A percentile compares a stretch with the other conserved stretches of the same genome.
phyloP scores from a whole-genome alignment of 2,113 vertebrate species.

The Vanacampus margaritifer region DNA sequence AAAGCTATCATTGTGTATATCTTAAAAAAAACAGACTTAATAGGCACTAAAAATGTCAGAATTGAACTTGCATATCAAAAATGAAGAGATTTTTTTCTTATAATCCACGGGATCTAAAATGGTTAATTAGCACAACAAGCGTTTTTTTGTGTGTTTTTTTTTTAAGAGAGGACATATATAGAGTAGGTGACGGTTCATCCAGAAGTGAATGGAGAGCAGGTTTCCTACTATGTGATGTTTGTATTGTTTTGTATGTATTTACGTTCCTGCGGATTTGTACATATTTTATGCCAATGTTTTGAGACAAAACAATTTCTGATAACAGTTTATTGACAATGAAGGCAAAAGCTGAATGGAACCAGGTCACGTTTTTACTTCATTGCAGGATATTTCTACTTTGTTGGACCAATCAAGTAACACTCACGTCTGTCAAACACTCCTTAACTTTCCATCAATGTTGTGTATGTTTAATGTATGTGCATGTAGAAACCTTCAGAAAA shows the following conservation, averaged over 20 bases:
- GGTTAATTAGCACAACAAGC: background rate
- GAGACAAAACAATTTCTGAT: background rate
- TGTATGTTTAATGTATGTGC: constrained; percentile 25
- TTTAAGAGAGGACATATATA: background rate
- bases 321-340: background rate
- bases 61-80: background rate
- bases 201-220: background rate
- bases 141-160: background rate
- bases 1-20: background rate
- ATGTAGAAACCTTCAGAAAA: constrained; percentile 27
- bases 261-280: background rate
- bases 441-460: background rate
- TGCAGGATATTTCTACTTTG: too few relatives aligned
- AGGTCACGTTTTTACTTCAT: background rate
- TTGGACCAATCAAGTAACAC: background rate
- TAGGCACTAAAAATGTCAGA: background rate
- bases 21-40: background rate
- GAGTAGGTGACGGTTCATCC: background rate
- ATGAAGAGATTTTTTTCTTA: background rate
- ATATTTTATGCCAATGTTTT: background rate
- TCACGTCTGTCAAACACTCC: constrained; percentile 1
- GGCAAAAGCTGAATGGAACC: background rate
- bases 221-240: background rate
- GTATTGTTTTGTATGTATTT: constrained; percentile 2
- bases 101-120: background rate